These are phyloP conservation scores for Hyles euphorbiae DNA, from an alignment of 1,140 invertebrate species.

Conservation along the genomic window DNA sequence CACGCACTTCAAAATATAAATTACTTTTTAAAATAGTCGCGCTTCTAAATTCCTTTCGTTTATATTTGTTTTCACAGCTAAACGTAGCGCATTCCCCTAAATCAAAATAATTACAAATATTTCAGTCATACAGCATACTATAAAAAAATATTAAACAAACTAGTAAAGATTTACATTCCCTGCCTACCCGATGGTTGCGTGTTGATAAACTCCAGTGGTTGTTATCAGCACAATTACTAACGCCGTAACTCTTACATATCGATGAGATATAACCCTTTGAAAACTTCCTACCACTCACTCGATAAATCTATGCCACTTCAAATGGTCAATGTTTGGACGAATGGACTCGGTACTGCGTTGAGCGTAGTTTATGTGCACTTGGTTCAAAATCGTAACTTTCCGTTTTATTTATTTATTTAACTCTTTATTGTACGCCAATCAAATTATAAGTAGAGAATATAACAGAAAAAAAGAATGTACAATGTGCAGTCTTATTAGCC, in stretches of 20 bases:
- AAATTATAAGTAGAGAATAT: background rate
- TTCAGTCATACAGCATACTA: no score
- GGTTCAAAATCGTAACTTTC: background rate
- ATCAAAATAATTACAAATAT: no score
- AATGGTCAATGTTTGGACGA: background rate
- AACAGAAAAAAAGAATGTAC: no score
- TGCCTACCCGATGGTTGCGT: background rate
- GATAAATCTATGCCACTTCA: conserved; percentile 2
- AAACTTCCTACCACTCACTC: conserved; percentile 5
- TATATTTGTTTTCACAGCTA: background rate
- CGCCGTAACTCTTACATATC: conserved; percentile 8
- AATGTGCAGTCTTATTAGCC: no score
- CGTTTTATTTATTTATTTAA: background rate
- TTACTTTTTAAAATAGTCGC: background rate
- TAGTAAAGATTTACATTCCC: background rate
- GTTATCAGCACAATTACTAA: conserved; percentile 7
- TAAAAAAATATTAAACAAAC: background rate
- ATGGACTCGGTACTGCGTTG: background rate
- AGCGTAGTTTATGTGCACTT: background rate
- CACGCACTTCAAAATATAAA: no score
- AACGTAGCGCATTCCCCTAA: background rate
- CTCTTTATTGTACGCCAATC: background rate
- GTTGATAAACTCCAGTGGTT: background rate
- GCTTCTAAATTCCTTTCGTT: background rate
- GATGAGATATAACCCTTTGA: conserved; percentile 4